These are phyloP conservation scores for Nanger granti DNA, from an alignment of 2,113 vertebrate species.

Conservation along the genomic window DNA sequence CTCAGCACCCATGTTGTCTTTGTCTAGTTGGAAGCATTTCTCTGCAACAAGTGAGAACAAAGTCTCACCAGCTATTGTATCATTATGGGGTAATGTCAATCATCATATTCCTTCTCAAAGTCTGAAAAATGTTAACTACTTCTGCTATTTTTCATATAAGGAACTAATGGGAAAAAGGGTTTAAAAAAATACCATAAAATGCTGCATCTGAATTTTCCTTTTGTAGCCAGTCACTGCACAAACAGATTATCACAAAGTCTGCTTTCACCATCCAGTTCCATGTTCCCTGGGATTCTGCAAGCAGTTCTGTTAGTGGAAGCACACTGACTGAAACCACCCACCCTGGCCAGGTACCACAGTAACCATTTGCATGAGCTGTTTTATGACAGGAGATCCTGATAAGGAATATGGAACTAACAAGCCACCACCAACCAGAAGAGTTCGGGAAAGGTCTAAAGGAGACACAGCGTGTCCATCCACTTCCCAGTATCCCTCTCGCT, in stretches of 20 bases:
- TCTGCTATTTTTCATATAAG: not conserved
- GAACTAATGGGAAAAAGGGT: not conserved
- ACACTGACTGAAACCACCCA: no score
- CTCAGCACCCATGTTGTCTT: not conserved
- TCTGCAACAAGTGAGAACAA: not conserved
- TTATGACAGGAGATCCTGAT: no score
- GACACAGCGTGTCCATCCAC: rapidly evolving
- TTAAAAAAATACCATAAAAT: not conserved
- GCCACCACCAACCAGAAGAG: no score
- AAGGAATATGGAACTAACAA: no score
- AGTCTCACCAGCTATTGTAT: not conserved
- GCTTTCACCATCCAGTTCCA: not conserved
- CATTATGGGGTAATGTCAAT: not conserved
- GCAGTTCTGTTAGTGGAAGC: not conserved
- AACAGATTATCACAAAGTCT: not conserved
- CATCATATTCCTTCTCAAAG: not conserved
- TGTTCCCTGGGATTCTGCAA: not conserved
- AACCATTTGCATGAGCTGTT: no score
- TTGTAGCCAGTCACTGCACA: not conserved
- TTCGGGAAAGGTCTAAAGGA: no score
- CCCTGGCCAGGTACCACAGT: no score
- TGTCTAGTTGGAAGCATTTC: not conserved
- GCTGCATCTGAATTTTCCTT: not conserved
- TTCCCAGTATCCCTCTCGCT: no score
- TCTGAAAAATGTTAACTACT: not conserved